phyloP scores from a whole-genome alignment of 1,140 invertebrate genomes.

The Ceratina calcarata region DNA sequence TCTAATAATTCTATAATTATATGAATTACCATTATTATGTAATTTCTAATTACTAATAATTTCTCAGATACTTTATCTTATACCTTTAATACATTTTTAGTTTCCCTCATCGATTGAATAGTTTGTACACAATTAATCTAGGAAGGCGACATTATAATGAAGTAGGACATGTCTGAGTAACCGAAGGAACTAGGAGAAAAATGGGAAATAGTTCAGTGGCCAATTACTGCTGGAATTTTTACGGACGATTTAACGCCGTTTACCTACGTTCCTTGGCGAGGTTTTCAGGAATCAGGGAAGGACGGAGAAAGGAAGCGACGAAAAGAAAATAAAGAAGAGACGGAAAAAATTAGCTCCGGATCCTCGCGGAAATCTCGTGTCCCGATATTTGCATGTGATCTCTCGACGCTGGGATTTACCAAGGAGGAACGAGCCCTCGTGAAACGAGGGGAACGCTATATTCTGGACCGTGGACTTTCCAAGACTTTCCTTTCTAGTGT shows the following conservation, averaged over 20 bases:
- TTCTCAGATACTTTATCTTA: too few relatives aligned
- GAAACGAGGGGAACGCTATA: conserved; percentile 17
- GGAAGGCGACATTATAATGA: neutral
- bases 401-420: conserved; percentile 40
- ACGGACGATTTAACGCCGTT: conserved; percentile 63
- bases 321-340: conserved; percentile 32
- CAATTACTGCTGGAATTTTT: conserved; percentile 67
- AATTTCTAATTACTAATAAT: too few relatives aligned
- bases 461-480: neutral
- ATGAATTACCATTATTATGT: too few relatives aligned
- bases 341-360: conserved; percentile 47
- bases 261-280: conserved; percentile 47
- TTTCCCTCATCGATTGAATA: too few relatives aligned
- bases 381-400: conserved; percentile 53
- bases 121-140: too few relatives aligned
- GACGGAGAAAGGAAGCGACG: conserved; percentile 1
- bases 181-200: conserved; percentile 29
- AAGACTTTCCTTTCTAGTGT: neutral
- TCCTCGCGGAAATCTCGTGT: conserved; percentile 42
- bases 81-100: too few relatives aligned
- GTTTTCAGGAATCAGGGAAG: conserved; percentile 21
- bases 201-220: conserved; percentile 61
- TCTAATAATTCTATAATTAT: too few relatives aligned
- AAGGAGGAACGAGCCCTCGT: conserved; percentile 12
- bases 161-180: conserved; percentile 3